A percentile compares a stretch with the other conserved stretches of the same genome.
These are phyloP conservation scores for Lethenteron camtschaticum DNA, from an alignment of 2,113 vertebrate genomes.

Conservation along the genomic window DNA sequence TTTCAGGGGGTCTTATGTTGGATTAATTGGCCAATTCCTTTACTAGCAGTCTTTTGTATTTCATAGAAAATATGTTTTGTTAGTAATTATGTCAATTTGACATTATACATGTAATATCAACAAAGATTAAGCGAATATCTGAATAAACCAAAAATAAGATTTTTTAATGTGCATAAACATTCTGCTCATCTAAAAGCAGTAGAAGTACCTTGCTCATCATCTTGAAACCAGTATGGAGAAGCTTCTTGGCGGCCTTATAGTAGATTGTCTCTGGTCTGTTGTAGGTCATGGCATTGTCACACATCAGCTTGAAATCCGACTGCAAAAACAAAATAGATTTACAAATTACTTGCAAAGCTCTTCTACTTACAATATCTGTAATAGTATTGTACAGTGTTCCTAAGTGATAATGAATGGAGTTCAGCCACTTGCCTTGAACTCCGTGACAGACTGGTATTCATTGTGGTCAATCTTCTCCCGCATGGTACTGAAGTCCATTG, in stretches of 20 bases:
- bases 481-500: constrained; percentile 96
- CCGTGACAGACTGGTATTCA: constrained; percentile 61
- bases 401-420: constrained; percentile 1
- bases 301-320: constrained; percentile 80
- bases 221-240: constrained; percentile 89
- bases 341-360: too few species aligned
- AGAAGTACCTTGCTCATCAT: constrained; percentile 64
- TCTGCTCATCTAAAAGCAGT: too few species aligned
- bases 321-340: constrained; percentile 18
- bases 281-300: constrained; percentile 89
- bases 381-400: background rate
- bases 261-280: constrained; percentile 96
- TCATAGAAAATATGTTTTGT: too few species aligned
- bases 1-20: too few species aligned
- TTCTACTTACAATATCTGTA: background rate
- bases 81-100: too few species aligned
- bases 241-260: constrained; percentile 81
- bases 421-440: constrained; percentile 48
- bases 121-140: too few species aligned
- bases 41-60: too few species aligned
- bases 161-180: too few species aligned
- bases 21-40: too few species aligned
- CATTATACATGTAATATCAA: too few species aligned
- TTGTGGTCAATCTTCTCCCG: constrained; percentile 85
- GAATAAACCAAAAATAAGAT: too few species aligned